Percentiles rank a stretch among this genome's conserved stretches.
phyloP scores from a whole-genome alignment of 1,140 invertebrate genomes.

The Mya arenaria region DNA sequence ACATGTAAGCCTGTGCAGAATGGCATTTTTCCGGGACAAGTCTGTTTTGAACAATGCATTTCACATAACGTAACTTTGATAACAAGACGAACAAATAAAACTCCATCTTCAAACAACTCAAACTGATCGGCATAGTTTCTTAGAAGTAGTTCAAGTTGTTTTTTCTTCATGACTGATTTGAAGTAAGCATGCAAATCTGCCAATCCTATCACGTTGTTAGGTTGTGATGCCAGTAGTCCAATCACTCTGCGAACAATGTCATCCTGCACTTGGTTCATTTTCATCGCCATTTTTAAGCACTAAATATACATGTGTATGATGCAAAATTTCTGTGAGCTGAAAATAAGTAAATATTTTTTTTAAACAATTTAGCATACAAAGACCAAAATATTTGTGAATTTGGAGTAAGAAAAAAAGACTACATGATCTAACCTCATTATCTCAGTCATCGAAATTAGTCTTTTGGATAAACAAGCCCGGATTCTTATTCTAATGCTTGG shows the following conservation, averaged over 20 bases:
- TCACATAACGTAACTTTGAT: neutral
- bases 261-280: too few species aligned
- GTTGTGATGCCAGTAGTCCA: neutral
- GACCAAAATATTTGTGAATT: too few species aligned
- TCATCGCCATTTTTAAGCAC: too few species aligned
- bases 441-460: too few species aligned
- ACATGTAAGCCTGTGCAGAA: constrained; percentile 38
- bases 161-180: neutral
- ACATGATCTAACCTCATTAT: too few species aligned
- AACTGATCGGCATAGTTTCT: neutral
- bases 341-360: too few species aligned
- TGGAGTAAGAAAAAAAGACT: too few species aligned
- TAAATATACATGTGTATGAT: too few species aligned
- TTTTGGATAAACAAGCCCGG: too few species aligned
- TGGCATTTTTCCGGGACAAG: constrained; percentile 28
- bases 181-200: neutral
- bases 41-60: constrained; percentile 25
- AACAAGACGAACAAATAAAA: neutral
- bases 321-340: too few species aligned
- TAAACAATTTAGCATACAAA: too few species aligned
- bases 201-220: neutral
- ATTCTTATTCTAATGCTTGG: too few species aligned
- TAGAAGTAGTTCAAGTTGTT: neutral
- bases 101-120: neutral
- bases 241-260: neutral